Percentiles rank a stretch among this genome's conserved stretches.
phyloP scores from a whole-genome alignment of 2,888 invertebrate species.

The Oscheius myriophilus region DNA sequence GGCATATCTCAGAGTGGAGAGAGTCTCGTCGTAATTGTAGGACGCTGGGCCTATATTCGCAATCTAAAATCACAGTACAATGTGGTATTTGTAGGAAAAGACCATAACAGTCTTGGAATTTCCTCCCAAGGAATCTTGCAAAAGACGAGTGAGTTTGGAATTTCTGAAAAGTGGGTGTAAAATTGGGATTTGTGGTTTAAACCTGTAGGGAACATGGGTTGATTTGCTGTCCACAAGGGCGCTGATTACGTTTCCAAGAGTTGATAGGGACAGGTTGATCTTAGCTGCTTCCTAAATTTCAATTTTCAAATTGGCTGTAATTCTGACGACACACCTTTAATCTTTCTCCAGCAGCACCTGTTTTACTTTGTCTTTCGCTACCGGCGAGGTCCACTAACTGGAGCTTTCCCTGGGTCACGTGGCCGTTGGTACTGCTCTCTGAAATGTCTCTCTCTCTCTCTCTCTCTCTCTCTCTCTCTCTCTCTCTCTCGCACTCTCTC shows the following conservation, averaged over 20 bases:
- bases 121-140: conserved; percentile 88
- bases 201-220: conserved; percentile 96
- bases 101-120: conserved; percentile 75
- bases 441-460: too few relatives aligned
- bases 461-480: too few relatives aligned
- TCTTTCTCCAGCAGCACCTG: conserved; percentile 81
- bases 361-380: conserved; percentile 91
- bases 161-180: conserved; percentile 78
- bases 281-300: conserved; percentile 84
- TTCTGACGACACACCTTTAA: conserved; percentile 76
- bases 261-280: conserved; percentile 95
- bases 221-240: conserved; percentile 96
- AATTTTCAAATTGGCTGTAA: background rate
- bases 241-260: conserved; percentile 96
- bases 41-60: conserved; percentile 97
- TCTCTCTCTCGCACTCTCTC: too few relatives aligned
- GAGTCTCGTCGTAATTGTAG: conserved; percentile 93
- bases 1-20: conserved; percentile 90
- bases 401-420: conserved; percentile 84
- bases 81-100: background rate
- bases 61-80: conserved; percentile 77
- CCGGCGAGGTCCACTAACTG: conserved; percentile 98
- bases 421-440: conserved; percentile 33
- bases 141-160: conserved; percentile 90
- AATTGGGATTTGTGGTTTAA: conserved; percentile 65